Evolutionary conservation across 2,888 invertebrate genomes (phyloP).

Genomic region (Pseudococcus jackbeardsleyi): DNA sequence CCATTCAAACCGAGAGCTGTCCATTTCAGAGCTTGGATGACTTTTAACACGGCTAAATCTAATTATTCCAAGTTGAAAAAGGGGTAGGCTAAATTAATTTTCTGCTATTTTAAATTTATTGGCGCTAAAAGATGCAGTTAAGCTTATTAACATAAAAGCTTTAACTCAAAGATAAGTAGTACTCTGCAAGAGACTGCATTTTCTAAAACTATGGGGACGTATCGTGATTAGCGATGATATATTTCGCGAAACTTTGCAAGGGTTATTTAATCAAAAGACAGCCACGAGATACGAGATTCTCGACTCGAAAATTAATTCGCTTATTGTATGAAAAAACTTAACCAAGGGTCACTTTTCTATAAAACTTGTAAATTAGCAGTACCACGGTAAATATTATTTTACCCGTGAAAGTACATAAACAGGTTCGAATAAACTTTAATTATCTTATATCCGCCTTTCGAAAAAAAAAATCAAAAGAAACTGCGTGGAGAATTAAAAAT

Average conservation of each 20-base stretch:
- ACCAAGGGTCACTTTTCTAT: neutral
- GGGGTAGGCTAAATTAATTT: conserved; percentile 50
- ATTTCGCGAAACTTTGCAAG: conserved; percentile 21
- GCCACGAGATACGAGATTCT: neutral
- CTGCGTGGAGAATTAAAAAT: neutral
- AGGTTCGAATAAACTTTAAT: neutral
- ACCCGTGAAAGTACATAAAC: neutral
- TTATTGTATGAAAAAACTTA: neutral
- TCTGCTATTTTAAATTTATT: conserved; percentile 52
- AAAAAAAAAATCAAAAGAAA: conserved; percentile 2
- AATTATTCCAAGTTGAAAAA: conserved; percentile 24
- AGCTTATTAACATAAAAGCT: conserved; percentile 54
- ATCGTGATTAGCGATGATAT: conserved; percentile 40
- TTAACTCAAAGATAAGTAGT: conserved; percentile 36
- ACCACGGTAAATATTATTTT: neutral
- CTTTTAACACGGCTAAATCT: conserved; percentile 4
- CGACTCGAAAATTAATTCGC: conserved; percentile 11
- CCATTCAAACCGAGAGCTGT: neutral
- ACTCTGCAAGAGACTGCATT: conserved; percentile 26
- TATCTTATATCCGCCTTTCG: neutral
- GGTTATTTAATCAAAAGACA: conserved; percentile 31
- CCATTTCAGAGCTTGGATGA: conserved; percentile 14
- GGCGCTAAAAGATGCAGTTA: conserved; percentile 48
- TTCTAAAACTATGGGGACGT: conserved; percentile 29
- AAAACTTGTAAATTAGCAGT: neutral